Evolutionary conservation across 2,888 invertebrate species (phyloP).

Genomic region (Eupithecia pulchellata): DNA sequence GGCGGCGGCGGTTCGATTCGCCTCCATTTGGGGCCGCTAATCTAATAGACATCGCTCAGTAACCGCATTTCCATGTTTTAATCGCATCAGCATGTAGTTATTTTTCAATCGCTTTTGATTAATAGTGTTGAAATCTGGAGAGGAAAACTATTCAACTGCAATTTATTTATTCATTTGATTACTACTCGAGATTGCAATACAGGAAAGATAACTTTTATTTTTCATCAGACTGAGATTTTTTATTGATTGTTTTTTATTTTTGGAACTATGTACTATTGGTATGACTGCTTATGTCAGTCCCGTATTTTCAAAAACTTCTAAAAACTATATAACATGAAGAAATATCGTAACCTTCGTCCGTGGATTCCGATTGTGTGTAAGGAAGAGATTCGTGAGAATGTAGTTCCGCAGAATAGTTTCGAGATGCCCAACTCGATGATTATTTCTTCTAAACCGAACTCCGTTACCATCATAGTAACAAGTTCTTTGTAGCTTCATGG

Average conservation of each 20-base stretch:
- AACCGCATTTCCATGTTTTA: slow-evolving; percentile 31
- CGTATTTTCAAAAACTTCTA: too few species aligned
- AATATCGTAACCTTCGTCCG: too few species aligned
- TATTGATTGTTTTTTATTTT: too few species aligned
- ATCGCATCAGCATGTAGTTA: slow-evolving; percentile 30
- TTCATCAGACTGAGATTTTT: background rate
- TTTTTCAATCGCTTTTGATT: slow-evolving; percentile 19
- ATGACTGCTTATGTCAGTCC: too few species aligned
- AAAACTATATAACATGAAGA: too few species aligned
- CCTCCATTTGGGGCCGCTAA: slow-evolving; percentile 28
- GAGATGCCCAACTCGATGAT: too few species aligned
- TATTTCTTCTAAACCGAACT: too few species aligned
- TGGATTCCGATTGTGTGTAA: too few species aligned
- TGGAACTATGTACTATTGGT: too few species aligned
- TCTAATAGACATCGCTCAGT: slow-evolving; percentile 30
- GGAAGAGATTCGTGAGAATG: too few species aligned
- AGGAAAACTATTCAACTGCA: background rate
- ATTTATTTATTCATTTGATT: background rate
- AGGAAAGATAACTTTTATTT: background rate
- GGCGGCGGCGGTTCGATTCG: background rate
- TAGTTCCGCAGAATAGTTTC: too few species aligned
- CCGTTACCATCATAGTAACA: too few species aligned
- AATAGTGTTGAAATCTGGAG: slow-evolving; percentile 8
- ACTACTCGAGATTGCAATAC: background rate
- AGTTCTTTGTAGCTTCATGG: background rate